A percentile compares a stretch with the other conserved stretches of the same genome.
Evolutionary conservation across 2,888 invertebrate genomes (phyloP).

Genomic region (Hylaea fasciaria): DNA sequence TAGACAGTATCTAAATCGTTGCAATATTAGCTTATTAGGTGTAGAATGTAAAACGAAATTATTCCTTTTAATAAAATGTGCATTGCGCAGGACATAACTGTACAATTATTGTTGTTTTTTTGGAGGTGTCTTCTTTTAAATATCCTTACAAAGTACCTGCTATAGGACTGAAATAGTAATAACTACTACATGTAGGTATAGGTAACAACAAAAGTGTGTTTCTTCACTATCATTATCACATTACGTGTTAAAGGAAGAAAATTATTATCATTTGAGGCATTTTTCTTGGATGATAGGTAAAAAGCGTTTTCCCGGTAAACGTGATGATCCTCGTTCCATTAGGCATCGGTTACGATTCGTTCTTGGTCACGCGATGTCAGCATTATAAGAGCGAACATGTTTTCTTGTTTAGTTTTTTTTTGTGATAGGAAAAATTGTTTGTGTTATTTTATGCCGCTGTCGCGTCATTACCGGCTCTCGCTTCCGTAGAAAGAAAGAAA

Average conservation of each 20-base stretch:
- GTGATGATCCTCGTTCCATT: constrained; percentile 80
- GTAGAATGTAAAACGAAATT: too few relatives aligned
- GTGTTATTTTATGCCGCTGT: constrained; percentile 7
- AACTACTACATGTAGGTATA: too few relatives aligned
- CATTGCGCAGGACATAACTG: too few relatives aligned
- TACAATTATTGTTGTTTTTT: too few relatives aligned
- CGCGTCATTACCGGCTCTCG: constrained; percentile 8
- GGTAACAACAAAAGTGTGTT: too few relatives aligned
- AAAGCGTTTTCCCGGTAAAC: constrained; percentile 73
- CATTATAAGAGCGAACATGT: constrained; percentile 69
- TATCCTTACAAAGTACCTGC: too few relatives aligned
- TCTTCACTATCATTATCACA: constrained; percentile 63
- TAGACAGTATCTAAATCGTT: neutral
- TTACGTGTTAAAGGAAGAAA: constrained; percentile 52
- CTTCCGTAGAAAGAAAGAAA: too few relatives aligned
- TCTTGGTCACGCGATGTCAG: constrained; percentile 78
- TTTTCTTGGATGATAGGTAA: constrained; percentile 72
- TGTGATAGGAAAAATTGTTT: constrained; percentile 20
- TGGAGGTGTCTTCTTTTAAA: too few relatives aligned
- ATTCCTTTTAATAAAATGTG: too few relatives aligned
- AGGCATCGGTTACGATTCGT: constrained; percentile 79
- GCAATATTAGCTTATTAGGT: too few relatives aligned
- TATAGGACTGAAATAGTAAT: too few relatives aligned
- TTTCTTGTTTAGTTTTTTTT: constrained; percentile 41
- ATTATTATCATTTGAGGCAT: constrained; percentile 66